A percentile compares a stretch with the other conserved stretches of the same genome.
Evolutionary conservation across 2,113 vertebrate species (phyloP).

Genomic region (Syngnathus floridae): DNA sequence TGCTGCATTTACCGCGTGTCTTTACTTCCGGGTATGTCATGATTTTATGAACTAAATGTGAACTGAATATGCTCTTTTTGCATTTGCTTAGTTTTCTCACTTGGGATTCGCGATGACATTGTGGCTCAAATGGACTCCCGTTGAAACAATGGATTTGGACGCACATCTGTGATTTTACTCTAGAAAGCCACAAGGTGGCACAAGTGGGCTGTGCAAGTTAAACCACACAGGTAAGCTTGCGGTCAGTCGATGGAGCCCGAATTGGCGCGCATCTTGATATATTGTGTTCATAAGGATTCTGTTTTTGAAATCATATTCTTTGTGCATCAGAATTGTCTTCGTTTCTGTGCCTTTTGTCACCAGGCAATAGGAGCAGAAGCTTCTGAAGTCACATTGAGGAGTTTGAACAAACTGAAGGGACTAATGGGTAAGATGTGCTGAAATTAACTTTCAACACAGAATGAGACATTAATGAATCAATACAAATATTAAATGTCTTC

Average conservation of each 20-base stretch:
- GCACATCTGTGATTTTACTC: slow-evolving; percentile 20
- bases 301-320: slow-evolving; percentile 12
- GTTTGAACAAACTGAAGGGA: slow-evolving; percentile 78
- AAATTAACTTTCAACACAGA: too few species aligned
- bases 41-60: background rate
- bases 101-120: background rate
- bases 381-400: slow-evolving; percentile 73
- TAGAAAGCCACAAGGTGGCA: slow-evolving; percentile 52
- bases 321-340: slow-evolving; percentile 66
- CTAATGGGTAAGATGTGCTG: slow-evolving; percentile 12
- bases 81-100: background rate
- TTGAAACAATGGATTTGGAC: slow-evolving; percentile 46
- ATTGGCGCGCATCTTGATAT: background rate
- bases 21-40: background rate
- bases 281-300: background rate
- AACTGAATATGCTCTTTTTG: background rate
- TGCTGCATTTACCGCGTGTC: slow-evolving; percentile 17
- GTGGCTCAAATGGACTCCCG: slow-evolving; percentile 26
- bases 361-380: slow-evolving; percentile 85
- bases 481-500: too few species aligned
- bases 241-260: background rate
- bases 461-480: too few species aligned
- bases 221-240: slow-evolving; percentile 35
- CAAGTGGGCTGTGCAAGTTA: slow-evolving; percentile 21
- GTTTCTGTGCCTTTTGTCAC: slow-evolving; percentile 87